Base-by-base conservation (phyloP, 2,888 invertebrate genomes). In the Willowsia nigromaculata region DNA sequence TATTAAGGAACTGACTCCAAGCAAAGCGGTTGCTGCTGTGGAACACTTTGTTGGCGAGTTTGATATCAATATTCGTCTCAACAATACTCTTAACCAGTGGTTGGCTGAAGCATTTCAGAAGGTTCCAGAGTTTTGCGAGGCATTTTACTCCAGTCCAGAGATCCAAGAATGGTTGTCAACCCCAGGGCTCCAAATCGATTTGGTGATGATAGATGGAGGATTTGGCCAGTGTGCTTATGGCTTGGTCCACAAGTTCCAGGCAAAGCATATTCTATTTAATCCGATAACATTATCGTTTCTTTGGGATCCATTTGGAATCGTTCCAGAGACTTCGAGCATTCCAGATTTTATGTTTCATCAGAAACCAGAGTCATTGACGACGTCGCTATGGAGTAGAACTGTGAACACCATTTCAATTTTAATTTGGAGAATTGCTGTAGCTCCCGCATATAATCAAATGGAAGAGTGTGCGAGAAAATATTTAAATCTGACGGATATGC, bases 111-210 rank as follows among this genome's bases (percentile, higher is more conserved):
- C 18, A 0, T 59, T 88, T 15, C 5, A n/a, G 0, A 22, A 3
- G 4, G 2, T 13, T 22, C 15, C 59, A 4, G 27, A 84, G 6
- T 5, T 88, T 9, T 88, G 88, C n/a, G 68, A 83, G 25, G 83
- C 83, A 2, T 83, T 88, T 53, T 88, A 83, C 22, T 76, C 76
- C 18, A 83, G 83, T 33, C 87, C 87, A 4, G 87, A 87, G 47
- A 59, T 71, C 6, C 22, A 33, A 25, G 43, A 87, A n/a, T 87
- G 87, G 87, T 47, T 87, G 1, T n/a, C 71, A 4, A 33, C 43
- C 25, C 87, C 87, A 15, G 68, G 27, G 22, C 43, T 87, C 0
- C 15, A 74, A 9, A 71, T 37, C 43, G 87, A 87, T 43, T 81
- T 87, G 5, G 59, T 87, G 0, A 3, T 87, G 3, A 59, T 87